Evolutionary conservation across 2,113 vertebrate genomes (phyloP), one percentile per base, ranked within the genome.

Genomic region (Alligator mississippiensis): DNA sequence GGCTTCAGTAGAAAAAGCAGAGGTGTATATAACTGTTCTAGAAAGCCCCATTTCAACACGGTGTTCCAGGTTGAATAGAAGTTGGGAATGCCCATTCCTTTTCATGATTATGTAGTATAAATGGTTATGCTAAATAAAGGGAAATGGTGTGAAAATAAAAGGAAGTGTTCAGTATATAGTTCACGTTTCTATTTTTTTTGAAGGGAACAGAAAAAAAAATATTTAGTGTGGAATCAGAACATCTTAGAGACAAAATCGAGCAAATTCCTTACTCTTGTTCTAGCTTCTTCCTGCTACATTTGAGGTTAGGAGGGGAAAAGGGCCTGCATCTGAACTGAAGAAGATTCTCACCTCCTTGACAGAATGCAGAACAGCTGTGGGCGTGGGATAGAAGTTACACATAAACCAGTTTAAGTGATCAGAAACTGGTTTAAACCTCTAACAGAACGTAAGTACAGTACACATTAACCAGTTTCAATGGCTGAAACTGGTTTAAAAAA

Each of bases 81-180:
- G 11, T 72, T 18, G 30, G 92, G 80, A 82, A 90, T 62, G 61
- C 78, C 66, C 90, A 2, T 87, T 93, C 63, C 88, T 92, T 34
- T 61, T 93, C 63, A 93, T 77, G 58, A 77, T 85, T 94, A 47
- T 47, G 87, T 82, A 75, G 89, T 77, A 47, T 84, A 38, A 66
- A n/a, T 92, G 78, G 75, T 96, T 93, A 90, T 62, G 85, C 93
- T 96, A 95, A 90, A 96, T 95, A 87, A 94, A 91, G 19, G 11
- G 85, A 95, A 90, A 17, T 5, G 6, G 68, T 91, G 87, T 90
- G 55, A 90, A 95, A 94, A 90, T 93, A 94, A 92, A 93, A 95
- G 87, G 79, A 89, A 55, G n/a, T 93, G 61, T 94, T 96, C 90
- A 89, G n/a, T 27, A 87, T 82, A 88, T 87, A 95, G 89, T 92